phyloP scores from a whole-genome alignment of 2,888 invertebrate species.

The Dilophus febrilis region DNA sequence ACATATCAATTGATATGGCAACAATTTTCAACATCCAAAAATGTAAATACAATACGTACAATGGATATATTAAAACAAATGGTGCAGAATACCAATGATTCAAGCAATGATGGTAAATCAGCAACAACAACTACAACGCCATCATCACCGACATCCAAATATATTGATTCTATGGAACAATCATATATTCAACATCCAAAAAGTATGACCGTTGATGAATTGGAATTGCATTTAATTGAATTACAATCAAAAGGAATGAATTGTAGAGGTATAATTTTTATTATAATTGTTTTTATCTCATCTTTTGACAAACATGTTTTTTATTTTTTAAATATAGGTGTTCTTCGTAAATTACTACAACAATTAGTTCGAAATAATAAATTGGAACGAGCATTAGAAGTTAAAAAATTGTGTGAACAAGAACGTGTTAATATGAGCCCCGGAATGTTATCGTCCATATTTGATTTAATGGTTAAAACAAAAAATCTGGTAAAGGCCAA shows the following conservation, averaged over 20 bases:
- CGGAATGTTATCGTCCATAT: conserved; percentile 46
- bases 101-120: too few relatives aligned
- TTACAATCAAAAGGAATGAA: conserved; percentile 48
- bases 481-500: conserved; percentile 38
- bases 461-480: conserved; percentile 40
- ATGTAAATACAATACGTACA: too few relatives aligned
- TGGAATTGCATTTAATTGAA: conserved; percentile 46
- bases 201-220: conserved; percentile 42
- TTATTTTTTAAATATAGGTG: too few relatives aligned
- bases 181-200: conserved; percentile 33
- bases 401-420: conserved; percentile 35
- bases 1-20: conserved; percentile 31
- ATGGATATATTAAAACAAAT: conserved; percentile 21
- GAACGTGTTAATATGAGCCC: conserved; percentile 38
- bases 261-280: conserved; percentile 33
- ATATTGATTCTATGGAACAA: too few relatives aligned
- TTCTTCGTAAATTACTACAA: conserved; percentile 43
- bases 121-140: too few relatives aligned
- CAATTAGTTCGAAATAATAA: conserved; percentile 38
- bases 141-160: too few relatives aligned
- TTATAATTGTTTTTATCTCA: too few relatives aligned
- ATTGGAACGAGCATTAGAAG: conserved; percentile 34
- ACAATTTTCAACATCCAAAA: conserved; percentile 16
- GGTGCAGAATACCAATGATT: conserved; percentile 18
- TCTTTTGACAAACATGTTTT: too few relatives aligned